Evolutionary conservation across 2,888 invertebrate species (phyloP).

Genomic region (Theristus sp.): DNA sequence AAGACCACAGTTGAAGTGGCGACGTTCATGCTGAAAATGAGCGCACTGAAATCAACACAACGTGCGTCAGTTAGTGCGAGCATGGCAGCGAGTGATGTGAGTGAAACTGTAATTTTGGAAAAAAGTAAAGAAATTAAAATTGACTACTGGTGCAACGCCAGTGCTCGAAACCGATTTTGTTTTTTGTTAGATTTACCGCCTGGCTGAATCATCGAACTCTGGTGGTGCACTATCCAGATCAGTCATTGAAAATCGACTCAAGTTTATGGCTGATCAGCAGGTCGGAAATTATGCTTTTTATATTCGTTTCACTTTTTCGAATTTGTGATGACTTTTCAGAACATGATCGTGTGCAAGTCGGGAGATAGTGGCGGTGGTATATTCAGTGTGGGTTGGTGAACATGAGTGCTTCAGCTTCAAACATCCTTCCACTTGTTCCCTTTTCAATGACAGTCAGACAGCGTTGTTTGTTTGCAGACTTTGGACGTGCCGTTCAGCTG

Average conservation of each 20-base stretch:
- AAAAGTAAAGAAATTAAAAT: too few species aligned
- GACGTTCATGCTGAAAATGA: neutral
- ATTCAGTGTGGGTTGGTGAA: conserved; percentile 10
- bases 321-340: neutral
- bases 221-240: neutral
- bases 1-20: neutral
- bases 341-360: neutral
- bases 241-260: neutral
- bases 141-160: too few species aligned
- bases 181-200: too few species aligned
- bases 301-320: neutral
- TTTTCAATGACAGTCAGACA: too few species aligned
- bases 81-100: neutral
- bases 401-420: too few species aligned
- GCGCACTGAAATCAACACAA: neutral
- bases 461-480: too few species aligned
- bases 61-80: neutral
- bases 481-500: conserved; percentile 47
- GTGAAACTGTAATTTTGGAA: too few species aligned
- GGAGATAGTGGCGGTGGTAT: neutral
- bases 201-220: too few species aligned
- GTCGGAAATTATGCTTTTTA: neutral
- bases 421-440: too few species aligned
- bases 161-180: too few species aligned
- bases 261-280: neutral